Evolutionary conservation across 1,140 invertebrate genomes (phyloP).

Genomic region (Drosophila orena): DNA sequence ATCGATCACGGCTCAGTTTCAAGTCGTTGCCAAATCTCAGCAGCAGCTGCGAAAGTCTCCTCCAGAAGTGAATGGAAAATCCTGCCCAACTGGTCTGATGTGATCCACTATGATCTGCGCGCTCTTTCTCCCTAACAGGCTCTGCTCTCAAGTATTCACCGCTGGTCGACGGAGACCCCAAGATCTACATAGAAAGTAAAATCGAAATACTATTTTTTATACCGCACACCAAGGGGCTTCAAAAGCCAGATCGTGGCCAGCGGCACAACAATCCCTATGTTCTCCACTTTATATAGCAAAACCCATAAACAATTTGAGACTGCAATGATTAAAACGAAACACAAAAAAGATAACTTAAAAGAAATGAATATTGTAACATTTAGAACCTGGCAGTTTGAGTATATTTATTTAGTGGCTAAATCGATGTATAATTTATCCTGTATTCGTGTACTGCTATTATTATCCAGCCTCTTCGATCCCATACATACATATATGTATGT

Average conservation of each 20-base stretch:
- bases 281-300: slow-evolving; percentile 43
- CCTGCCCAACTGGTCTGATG: slow-evolving; percentile 38
- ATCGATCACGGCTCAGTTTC: slow-evolving; percentile 83
- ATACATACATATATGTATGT: slow-evolving; percentile 23
- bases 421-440: slow-evolving; percentile 44
- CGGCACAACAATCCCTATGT: slow-evolving; percentile 17
- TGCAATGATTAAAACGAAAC: slow-evolving; percentile 60
- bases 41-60: slow-evolving; percentile 88
- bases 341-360: slow-evolving; percentile 28
- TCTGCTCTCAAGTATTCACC: slow-evolving; percentile 58
- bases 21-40: slow-evolving; percentile 89
- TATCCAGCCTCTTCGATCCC: slow-evolving; percentile 23
- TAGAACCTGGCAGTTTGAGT: slow-evolving; percentile 20
- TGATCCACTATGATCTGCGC: slow-evolving; percentile 8
- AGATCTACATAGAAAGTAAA: slow-evolving; percentile 11
- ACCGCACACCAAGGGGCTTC: slow-evolving; percentile 49
- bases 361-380: slow-evolving; percentile 37
- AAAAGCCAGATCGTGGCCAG: slow-evolving; percentile 33
- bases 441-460: slow-evolving; percentile 11
- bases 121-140: slow-evolving; percentile 1
- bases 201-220: slow-evolving; percentile 54
- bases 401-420: slow-evolving; percentile 56
- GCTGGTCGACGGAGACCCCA: slow-evolving; percentile 40
- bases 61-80: slow-evolving; percentile 84
- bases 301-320: slow-evolving; percentile 80